phyloP scores from a whole-genome alignment of 2,113 vertebrate genomes.

The Mastomys natalensis region DNA sequence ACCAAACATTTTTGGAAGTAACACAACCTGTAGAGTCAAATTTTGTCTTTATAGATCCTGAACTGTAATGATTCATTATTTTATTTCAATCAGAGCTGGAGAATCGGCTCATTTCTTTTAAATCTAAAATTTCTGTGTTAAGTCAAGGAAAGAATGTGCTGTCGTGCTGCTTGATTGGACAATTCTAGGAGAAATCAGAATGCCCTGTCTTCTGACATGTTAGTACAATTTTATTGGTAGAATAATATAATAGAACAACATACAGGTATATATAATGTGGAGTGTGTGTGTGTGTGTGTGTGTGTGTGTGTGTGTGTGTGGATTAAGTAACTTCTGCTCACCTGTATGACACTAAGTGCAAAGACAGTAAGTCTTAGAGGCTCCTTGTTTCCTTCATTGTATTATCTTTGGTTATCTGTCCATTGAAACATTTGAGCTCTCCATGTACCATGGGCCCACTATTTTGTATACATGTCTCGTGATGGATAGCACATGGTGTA shows the following conservation, averaged over 20 bases:
- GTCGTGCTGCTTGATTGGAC: no score
- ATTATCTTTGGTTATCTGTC: neutral
- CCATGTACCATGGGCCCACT: neutral
- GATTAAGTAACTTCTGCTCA: neutral
- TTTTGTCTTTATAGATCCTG: neutral
- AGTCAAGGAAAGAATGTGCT: neutral
- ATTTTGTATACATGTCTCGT: neutral
- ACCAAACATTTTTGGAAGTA: neutral
- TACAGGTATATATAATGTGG: neutral
- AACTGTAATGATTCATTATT: neutral
- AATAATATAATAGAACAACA: neutral
- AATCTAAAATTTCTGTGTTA: neutral
- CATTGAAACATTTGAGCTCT: neutral
- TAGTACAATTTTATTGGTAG: neutral
- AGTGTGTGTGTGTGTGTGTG: neutral
- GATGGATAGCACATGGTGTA: rapidly evolving
- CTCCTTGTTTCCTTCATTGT: neutral
- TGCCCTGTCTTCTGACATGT: neutral
- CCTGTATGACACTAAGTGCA: neutral
- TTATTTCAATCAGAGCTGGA: neutral
- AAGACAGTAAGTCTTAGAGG: neutral
- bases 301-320: no score
- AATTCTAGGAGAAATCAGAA: neutral
- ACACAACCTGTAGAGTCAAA: neutral
- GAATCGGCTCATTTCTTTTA: no score